phyloP scores from a whole-genome alignment of 1,140 invertebrate species.

The Hycleus cichorii region DNA sequence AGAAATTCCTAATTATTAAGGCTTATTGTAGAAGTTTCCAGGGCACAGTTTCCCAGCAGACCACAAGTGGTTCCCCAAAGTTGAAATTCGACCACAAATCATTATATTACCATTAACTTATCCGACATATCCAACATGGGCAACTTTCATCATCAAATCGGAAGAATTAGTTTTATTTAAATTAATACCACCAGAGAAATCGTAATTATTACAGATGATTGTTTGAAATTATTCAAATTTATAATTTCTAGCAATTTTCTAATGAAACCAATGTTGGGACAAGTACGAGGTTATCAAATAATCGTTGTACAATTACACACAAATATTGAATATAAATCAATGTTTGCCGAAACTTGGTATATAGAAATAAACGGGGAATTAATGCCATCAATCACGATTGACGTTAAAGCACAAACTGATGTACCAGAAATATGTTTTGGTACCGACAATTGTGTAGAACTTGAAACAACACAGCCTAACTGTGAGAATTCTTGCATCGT shows the following conservation, averaged over 20 bases:
- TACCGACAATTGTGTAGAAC: conserved; percentile 19
- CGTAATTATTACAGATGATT: conserved; percentile 13
- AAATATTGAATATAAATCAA: background rate
- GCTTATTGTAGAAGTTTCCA: conserved; percentile 2
- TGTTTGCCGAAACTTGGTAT: conserved; percentile 24
- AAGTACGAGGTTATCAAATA: conserved; percentile 19
- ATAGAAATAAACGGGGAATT: conserved; percentile 24
- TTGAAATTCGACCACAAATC: conserved; percentile 21
- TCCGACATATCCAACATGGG: conserved; percentile 10
- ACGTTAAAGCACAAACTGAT: conserved; percentile 21
- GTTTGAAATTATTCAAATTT: background rate
- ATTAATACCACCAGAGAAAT: conserved; percentile 25
- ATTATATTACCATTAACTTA: conserved; percentile 22
- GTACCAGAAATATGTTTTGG: conserved; percentile 22
- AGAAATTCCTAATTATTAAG: background rate
- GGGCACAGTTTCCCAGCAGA: conserved; percentile 29
- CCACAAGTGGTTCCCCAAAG: conserved; percentile 25
- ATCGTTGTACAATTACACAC: conserved; percentile 20
- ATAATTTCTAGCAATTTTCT: conserved; percentile 18
- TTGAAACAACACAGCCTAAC: conserved; percentile 20
- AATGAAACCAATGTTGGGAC: conserved; percentile 27
- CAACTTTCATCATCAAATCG: conserved; percentile 23
- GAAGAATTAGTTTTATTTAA: conserved; percentile 23
- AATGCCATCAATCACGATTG: conserved; percentile 10
- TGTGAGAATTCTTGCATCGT: conserved; percentile 14